Percentiles rank a stretch among this genome's conserved stretches.
Evolutionary conservation across 2,113 vertebrate species (phyloP).

Genomic region (Eulacestoma nigropectus): DNA sequence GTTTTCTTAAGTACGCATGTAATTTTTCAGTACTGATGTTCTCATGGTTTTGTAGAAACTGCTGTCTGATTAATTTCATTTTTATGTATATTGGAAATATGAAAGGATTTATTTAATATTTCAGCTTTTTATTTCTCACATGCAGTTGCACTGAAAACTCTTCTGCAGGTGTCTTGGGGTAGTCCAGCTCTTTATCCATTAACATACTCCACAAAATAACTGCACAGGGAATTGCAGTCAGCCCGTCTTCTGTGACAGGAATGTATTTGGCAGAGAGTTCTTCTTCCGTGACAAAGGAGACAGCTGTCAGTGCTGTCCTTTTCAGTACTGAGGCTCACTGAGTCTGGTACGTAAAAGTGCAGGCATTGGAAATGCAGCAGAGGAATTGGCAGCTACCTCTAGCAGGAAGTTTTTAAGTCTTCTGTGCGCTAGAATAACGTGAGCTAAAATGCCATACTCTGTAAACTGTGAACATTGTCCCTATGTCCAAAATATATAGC

Average conservation of each 20-base stretch:
- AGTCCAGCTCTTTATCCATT: not conserved
- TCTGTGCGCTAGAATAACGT: not conserved
- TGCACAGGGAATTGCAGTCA: not conserved
- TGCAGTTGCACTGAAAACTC: not conserved
- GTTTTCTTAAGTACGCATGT: not conserved
- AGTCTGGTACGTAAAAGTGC: not conserved
- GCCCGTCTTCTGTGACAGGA: not conserved
- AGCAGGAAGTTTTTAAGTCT: conserved; percentile 20
- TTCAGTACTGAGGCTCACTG: not conserved
- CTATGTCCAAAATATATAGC: not conserved
- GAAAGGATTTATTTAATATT: not conserved
- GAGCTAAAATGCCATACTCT: conserved; percentile 7
- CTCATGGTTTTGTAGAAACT: not conserved
- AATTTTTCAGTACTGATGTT: not conserved
- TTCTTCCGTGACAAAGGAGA: not conserved
- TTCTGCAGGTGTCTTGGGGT: not conserved
- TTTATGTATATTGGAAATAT: not conserved
- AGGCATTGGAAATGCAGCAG: not conserved
- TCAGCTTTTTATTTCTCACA: not conserved
- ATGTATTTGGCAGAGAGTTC: not conserved
- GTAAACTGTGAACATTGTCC: not conserved
- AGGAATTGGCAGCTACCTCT: conserved; percentile 26
- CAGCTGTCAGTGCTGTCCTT: conserved; percentile 55
- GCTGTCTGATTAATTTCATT: not conserved
- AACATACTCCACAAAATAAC: not conserved